Base-by-base conservation (phyloP, 2,113 vertebrate species). In the Lonchura striata region DNA sequence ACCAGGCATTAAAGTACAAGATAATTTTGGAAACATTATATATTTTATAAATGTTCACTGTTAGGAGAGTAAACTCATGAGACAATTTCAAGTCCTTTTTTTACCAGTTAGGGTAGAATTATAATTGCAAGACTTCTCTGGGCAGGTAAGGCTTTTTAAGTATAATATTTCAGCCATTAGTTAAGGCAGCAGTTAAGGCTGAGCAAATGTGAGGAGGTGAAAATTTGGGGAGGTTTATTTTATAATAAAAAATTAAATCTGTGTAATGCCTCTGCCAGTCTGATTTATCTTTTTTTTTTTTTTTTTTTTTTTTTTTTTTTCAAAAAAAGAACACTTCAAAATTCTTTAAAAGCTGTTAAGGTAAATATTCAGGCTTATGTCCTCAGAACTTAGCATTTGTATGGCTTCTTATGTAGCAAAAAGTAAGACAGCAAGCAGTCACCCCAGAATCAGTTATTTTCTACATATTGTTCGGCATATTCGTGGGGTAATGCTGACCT, bases 201-300 rank as follows among this genome's bases (percentile, higher is more conserved):
- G 18, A 59, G 15, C 10, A 63, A 63, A 68, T 77, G 10, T 7
- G 6, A 37, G 5, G 31, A 78, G 3, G 23, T n/a, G 18, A 77
- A 52, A 52, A 16, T 15, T 30, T 25, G 1, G 3, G 2, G 2
- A 10, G 8, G 6, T 2, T 39, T 6, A 21, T 18, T 30, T 46
- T 68, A 53, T 31, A 74, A 64, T 49, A 20, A 14, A 31, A 35
- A 31, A 12, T 4, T 4, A 56, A 23, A 27, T 10, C 44, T 42
- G 3, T 15, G 3, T 59, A 64, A 53, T 13, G 1, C 7, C 3
- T 52, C 14, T 75, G 5, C 10, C 10, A 71, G 24, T 3, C 31
- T 66, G 21, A 42, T 65, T 54, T n/a, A 46, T 37, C 16, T 18
- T 66, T 39, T 46, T 59, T 77, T 30, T 20, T 83, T 72, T 44